Conservation (phyloP, 2,113 vertebrate genomes). For the Leptodactylus fuscus region DNA sequence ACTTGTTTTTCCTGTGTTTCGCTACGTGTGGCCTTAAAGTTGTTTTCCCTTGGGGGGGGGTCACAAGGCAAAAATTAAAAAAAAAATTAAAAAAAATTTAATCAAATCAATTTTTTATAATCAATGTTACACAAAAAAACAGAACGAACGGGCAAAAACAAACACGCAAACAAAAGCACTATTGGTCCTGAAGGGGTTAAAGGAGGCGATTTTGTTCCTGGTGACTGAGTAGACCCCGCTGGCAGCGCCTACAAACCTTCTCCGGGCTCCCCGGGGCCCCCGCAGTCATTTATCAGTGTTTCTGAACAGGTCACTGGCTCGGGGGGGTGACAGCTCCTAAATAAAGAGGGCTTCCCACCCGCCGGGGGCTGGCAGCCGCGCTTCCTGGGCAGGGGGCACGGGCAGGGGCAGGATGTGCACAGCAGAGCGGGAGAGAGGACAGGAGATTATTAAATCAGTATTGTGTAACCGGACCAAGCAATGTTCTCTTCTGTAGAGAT, state of each 20-base stretch:
- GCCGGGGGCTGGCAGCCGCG: neutral
- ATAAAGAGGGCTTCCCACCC: conserved; percentile 15
- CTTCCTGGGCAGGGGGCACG: neutral
- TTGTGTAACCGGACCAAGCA: conserved; percentile 22
- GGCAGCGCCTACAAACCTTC: neutral
- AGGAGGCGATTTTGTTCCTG: neutral
- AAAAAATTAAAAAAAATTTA: too few species aligned
- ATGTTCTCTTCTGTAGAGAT: conserved; percentile 11
- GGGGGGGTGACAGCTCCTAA: conserved; percentile 7
- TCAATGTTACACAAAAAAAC: too few species aligned
- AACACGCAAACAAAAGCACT: too few species aligned
- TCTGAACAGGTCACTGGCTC: conserved; percentile 39
- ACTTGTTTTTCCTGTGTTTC: too few species aligned
- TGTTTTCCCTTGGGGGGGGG: too few species aligned
- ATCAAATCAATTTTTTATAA: too few species aligned
- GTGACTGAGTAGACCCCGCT: neutral
- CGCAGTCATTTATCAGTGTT: conserved; percentile 17
- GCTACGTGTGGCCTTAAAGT: too few species aligned
- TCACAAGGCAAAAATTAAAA: too few species aligned
- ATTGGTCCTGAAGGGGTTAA: too few species aligned
- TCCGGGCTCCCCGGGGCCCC: neutral
- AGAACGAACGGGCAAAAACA: too few species aligned
- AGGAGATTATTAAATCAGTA: conserved; percentile 12
- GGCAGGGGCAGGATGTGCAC: neutral
- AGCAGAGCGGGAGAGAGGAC: neutral